These are phyloP conservation scores for Osmoderma eremita DNA, from an alignment of 2,888 invertebrate species.

Conservation along the genomic window DNA sequence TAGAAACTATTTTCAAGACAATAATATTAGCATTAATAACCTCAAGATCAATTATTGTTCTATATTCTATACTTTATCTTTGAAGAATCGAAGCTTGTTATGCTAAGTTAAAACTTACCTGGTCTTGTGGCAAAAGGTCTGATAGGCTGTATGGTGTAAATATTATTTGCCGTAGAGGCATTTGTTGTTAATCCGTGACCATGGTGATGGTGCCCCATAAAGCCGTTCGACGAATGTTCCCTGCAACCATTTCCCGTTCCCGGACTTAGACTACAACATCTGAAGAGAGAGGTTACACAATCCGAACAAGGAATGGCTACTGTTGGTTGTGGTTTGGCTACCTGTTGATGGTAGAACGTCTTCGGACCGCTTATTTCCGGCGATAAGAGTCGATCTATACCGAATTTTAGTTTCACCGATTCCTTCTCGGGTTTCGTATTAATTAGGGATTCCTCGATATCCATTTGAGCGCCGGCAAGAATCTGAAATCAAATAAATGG, in stretches of 20 bases:
- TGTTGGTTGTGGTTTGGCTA: slow-evolving; percentile 57
- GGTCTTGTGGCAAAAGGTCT: slow-evolving; percentile 62
- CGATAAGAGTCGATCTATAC: slow-evolving; percentile 76
- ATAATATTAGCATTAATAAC: too few relatives aligned
- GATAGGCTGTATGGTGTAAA: slow-evolving; percentile 60
- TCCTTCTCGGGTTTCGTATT: slow-evolving; percentile 40
- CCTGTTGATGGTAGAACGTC: slow-evolving; percentile 37
- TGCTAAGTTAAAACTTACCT: too few relatives aligned
- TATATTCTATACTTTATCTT: too few relatives aligned
- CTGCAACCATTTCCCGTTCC: slow-evolving; percentile 45
- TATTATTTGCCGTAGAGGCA: slow-evolving; percentile 41
- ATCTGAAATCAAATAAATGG: not conserved
- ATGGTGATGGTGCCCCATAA: slow-evolving; percentile 46
- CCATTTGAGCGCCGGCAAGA: not conserved
- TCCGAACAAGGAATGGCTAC: slow-evolving; percentile 69
- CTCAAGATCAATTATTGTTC: too few relatives aligned
- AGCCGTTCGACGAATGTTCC: slow-evolving; percentile 42
- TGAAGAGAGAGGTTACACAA: slow-evolving; percentile 72
- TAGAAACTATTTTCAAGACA: too few relatives aligned
- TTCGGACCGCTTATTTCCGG: slow-evolving; percentile 57
- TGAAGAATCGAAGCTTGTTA: not conserved
- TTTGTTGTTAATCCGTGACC: slow-evolving; percentile 42
- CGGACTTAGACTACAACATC: slow-evolving; percentile 67
- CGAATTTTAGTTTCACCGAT: slow-evolving; percentile 69
- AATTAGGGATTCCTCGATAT: slow-evolving; percentile 29